A percentile compares a stretch with the other conserved stretches of the same genome.
Conservation (phyloP, 2,888 invertebrate species). For the Ennomos quercinarius region DNA sequence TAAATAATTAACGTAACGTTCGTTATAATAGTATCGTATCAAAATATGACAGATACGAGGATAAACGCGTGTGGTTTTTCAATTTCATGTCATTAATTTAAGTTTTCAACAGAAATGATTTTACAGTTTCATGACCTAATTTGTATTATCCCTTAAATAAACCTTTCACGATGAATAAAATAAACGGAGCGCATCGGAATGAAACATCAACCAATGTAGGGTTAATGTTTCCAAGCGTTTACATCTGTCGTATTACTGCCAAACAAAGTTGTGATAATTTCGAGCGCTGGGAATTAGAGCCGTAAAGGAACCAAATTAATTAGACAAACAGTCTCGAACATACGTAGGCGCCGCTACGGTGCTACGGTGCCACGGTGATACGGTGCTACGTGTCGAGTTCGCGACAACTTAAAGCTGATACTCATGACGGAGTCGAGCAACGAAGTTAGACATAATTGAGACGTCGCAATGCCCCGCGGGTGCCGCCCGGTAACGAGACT, state of each 20-base stretch:
- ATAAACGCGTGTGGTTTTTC: no score
- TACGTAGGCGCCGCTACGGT: conserved; percentile 32
- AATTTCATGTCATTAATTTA: no score
- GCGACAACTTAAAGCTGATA: conserved; percentile 59
- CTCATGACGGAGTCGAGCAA: conserved; percentile 66
- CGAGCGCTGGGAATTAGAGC: conserved; percentile 48
- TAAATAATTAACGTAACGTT: no score
- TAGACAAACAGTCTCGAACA: conserved; percentile 55
- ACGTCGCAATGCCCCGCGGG: conserved; percentile 69
- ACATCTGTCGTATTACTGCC: conserved; percentile 40
- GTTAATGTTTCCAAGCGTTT: conserved; percentile 25
- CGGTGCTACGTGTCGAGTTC: conserved; percentile 43
- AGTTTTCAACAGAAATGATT: no score
- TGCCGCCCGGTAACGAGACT: conserved; percentile 65
- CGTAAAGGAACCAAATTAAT: conserved; percentile 61
- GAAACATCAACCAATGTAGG: conserved; percentile 17
- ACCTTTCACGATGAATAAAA: conserved; percentile 15
- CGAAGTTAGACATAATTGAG: conserved; percentile 79
- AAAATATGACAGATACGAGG: no score
- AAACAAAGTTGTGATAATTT: conserved; percentile 53
- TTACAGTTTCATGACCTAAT: conserved; percentile 5
- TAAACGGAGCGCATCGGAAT: conserved; percentile 12
- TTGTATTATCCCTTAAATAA: conserved; percentile 9
- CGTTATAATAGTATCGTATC: no score
- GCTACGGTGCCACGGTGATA: conserved; percentile 17